Base-by-base conservation (phyloP, 1,140 invertebrate species). In the Alviniconcha marisindica region DNA sequence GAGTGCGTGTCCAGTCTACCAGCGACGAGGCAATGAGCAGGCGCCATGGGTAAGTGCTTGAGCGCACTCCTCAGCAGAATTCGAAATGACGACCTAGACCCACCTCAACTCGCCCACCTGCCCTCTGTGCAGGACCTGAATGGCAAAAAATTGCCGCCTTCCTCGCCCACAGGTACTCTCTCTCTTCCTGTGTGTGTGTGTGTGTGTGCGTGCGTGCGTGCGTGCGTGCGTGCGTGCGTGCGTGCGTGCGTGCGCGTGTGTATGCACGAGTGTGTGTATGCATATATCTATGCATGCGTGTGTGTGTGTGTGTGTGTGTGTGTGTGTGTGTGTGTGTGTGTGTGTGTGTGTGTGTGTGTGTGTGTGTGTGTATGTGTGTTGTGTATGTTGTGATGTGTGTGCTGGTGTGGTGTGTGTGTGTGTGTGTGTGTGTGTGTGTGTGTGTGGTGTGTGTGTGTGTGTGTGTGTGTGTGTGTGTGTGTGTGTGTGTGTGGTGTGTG, bases 331-430 rank as follows among this genome's bases (percentile, higher is more conserved):
- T 4, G 28, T 33, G 63, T 66, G 63, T 33, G 0, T 31, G 28
- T 66, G 28, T 33, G 31, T 48, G 44, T 48, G 44, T 48, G 44
- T 48, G 44, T 48, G 63, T 33, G 63, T 66, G 63, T 33, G 63
- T 66, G 63, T 33, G 63, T 66, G 31, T 66, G 63, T 66, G 63
- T 33, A 28, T 31, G 63, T 66, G 63, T 66, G 63, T 31, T 66
- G 63, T 33, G 63, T 66, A 28, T 66, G 63, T 66, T n/a, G 28
- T n/a, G 28, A 31, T 66, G 63, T 1, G 63, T 10, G 63, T 66
- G 63, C 33, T n/a, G 28, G 63, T 66, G 63, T 66, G 63, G 60
- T 66, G 7, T 66, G 31, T 24, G 31, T 66, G 60, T 66, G 10
- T 66, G 60, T 66, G 60, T 66, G 60, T 66, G 60, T 33, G 7